Evolutionary conservation across 2,113 vertebrate species (phyloP), one percentile per base, ranked within the genome.

Genomic region (Macroglossus sobrinus): DNA sequence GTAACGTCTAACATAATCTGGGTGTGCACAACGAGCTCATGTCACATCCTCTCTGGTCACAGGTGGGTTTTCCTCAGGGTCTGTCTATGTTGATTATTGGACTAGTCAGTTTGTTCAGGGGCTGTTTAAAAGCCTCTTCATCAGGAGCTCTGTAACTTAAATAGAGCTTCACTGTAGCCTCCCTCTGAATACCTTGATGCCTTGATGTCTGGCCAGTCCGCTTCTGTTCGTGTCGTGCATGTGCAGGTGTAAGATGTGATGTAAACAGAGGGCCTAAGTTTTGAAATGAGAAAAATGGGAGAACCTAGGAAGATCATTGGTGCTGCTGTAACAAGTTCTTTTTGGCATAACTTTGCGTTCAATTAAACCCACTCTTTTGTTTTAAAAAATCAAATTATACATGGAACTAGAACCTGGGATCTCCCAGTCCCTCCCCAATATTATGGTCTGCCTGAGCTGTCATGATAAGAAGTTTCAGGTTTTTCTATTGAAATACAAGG

Each of bases 391-490:
- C 43, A 93, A 94, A 84, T 98, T 96, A 95, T 93, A 79, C 72
- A 57, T 95, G 96, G 38, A 97, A 93, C 57, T 95, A 92, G 96
- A 89, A 95, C 66, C 97, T 96, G 92, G 81, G 95, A 95, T 85
- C 69, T n/a, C 74, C 81, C 72, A 30, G 38, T 63, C 93, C 86
- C 85, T 96, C 96, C 93, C 72, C 50, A 97, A 84, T 79, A 96
- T 92, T 47, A 35, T 45, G 66, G 95, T 93, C 93, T 96, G 94
- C 79, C 71, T 92, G 64, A 74, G 86, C 66, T 86, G 89, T 96
- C 95, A 78, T 82, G 97, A 98, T 98, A 98, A 98, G 68, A 93
- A 53, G 97, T 97, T 96, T 95, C 69, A 94, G 75, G 94, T 93
- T 98, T 69, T 94, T 97, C 94, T 84, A 97, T 93, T 96, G 80